Conservation (phyloP, 2,113 vertebrate species). For the Eulemur rufifrons region DNA sequence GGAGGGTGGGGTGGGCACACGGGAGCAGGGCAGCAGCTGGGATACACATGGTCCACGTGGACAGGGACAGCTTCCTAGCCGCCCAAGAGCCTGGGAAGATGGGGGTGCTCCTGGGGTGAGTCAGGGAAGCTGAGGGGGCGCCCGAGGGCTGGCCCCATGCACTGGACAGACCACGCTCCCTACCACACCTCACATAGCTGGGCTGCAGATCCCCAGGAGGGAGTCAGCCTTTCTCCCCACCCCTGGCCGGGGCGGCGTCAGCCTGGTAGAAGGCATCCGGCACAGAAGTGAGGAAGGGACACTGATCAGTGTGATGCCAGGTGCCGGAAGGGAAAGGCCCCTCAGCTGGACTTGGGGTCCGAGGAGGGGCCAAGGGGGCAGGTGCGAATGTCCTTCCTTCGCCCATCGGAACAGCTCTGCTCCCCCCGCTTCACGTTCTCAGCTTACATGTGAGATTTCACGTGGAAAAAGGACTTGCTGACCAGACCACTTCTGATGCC, state of each 20-base stretch:
- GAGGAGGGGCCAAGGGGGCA: no score
- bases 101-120: background rate
- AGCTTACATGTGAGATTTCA: background rate
- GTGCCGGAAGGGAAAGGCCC: background rate
- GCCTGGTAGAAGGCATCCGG: background rate
- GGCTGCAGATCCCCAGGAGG: background rate
- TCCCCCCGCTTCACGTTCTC: background rate
- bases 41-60: background rate
- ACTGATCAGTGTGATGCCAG: background rate
- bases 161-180: background rate
- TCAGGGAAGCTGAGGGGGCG: background rate
- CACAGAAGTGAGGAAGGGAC: background rate
- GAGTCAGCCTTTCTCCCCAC: background rate
- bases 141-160: background rate
- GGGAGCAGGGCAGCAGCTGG: background rate
- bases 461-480: background rate
- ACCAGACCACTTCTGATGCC: background rate
- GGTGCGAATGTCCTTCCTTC: background rate
- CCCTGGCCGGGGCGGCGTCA: no score
- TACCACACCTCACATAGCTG: background rate
- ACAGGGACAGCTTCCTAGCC: background rate
- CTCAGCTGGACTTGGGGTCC: rapidly evolving
- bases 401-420: background rate
- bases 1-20: no score
- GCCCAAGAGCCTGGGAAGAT: background rate